Conservation (phyloP, 1,140 invertebrate species). For the Sesamia nonagrioides region DNA sequence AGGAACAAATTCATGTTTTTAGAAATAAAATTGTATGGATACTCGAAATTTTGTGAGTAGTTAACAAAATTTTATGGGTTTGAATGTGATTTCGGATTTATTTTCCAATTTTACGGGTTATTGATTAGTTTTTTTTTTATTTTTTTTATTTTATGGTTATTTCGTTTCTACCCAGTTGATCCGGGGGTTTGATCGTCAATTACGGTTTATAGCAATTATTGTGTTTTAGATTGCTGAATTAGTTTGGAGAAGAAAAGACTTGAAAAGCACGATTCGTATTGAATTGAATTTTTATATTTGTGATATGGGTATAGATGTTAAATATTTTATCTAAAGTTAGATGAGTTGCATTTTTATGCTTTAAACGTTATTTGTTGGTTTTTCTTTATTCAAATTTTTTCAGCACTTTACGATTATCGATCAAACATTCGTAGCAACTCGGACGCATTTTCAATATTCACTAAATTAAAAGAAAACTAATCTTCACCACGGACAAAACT, state of each 20-base stretch:
- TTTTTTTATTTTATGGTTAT: conserved; percentile 39
- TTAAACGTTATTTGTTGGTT: conserved; percentile 38
- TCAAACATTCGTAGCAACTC: conserved; percentile 48
- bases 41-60: conserved; percentile 82
- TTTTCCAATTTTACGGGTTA: conserved; percentile 35
- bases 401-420: conserved; percentile 13
- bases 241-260: conserved; percentile 46
- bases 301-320: conserved; percentile 34
- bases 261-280: conserved; percentile 38
- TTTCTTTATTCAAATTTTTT: conserved; percentile 23
- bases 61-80: conserved; percentile 74
- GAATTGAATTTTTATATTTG: conserved; percentile 41
- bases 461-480: conserved; percentile 70
- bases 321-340: conserved; percentile 20
- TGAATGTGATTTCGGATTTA: conserved; percentile 73
- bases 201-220: conserved; percentile 17
- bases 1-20: conserved; percentile 81
- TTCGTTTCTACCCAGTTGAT: conserved; percentile 35
- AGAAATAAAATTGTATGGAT: conserved; percentile 82
- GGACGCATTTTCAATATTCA: conserved; percentile 19
- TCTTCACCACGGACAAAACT: conserved; percentile 58
- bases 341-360: conserved; percentile 9
- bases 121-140: no score
- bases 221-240: conserved; percentile 15
- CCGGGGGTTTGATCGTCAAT: conserved; percentile 48